phyloP scores from a whole-genome alignment of 2,797 vertebrate species.

The Centropyge bicolor region DNA sequence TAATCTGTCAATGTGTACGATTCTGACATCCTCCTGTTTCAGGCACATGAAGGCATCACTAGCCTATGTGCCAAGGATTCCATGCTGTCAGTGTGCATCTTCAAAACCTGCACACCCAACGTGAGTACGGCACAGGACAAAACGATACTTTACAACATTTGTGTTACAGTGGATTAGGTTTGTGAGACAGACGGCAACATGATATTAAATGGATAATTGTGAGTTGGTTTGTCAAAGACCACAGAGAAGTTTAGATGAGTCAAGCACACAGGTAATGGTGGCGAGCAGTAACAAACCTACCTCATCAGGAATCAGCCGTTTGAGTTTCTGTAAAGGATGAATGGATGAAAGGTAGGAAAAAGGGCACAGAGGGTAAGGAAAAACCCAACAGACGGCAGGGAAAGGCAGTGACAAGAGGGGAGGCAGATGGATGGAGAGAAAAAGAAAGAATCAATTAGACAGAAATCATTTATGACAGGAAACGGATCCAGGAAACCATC shows the following conservation, averaged over 20 bases:
- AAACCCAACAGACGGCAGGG: slow-evolving; percentile 21
- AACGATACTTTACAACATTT: slow-evolving; percentile 28
- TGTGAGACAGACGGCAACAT: slow-evolving; percentile 30
- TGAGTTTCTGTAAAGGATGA: slow-evolving; percentile 76
- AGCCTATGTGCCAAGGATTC: slow-evolving; percentile 31
- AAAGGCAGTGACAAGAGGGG: slow-evolving; percentile 22
- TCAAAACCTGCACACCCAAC: slow-evolving; percentile 40
- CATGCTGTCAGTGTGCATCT: slow-evolving; percentile 27
- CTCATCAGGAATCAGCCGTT: slow-evolving; percentile 85
- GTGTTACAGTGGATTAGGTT: slow-evolving; percentile 48
- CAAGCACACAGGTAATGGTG: slow-evolving; percentile 33
- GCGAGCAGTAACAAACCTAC: slow-evolving; percentile 71
- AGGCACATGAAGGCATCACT: slow-evolving; percentile 13
- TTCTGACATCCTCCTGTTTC: not conserved
- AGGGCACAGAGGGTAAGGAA: slow-evolving; percentile 10
- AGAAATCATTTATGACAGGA: slow-evolving; percentile 47
- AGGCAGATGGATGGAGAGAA: slow-evolving; percentile 38
- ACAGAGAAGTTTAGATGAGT: slow-evolving; percentile 27
- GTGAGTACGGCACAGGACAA: slow-evolving; percentile 29
- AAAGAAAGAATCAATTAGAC: slow-evolving; percentile 63
- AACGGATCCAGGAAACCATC: slow-evolving; percentile 35
- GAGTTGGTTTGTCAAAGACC: slow-evolving; percentile 33
- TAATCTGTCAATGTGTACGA: not conserved
- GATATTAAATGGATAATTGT: slow-evolving; percentile 23
- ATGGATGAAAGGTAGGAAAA: slow-evolving; percentile 22